Base-by-base conservation (phyloP, 2,797 vertebrate species). In the Lindbergichthys nudifrons region DNA sequence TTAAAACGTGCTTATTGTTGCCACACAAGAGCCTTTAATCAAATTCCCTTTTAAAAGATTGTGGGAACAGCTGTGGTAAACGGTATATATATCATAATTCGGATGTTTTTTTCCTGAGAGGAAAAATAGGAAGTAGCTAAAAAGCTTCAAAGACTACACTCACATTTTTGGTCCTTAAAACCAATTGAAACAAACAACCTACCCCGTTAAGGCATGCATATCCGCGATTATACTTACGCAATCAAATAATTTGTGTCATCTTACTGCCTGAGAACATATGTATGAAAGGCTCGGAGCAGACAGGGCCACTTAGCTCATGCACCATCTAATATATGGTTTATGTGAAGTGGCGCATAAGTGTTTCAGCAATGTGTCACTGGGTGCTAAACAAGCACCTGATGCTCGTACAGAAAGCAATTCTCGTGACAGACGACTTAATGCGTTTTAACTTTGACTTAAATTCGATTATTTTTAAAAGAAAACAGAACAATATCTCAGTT, bases 121-220 rank as follows among this genome's bases (percentile, higher is more conserved):
- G 7, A 64, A 23, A 39, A 73, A 39, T 9, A 36, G 10, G 10
- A 65, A 12, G 53, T 30, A 43, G 16, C 36, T 46, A 16, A 82
- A 71, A 19, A 65, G 16, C 32, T 59, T 67, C 42, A 48, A 64
- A 78, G 46, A 23, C 15, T 2, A 16, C 15, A 47, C 18, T 70
- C 5, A 19, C 53, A 57, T 30, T 36, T 57, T 52, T 62, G 52
- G n/a, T 71, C 26, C n/a, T 73, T 26, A 47, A 59, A 16, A 61
- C 8, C 59, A 77, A 79, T n/a, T 26, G 64, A 79, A 59, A 73
- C 59, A 78, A 77, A 64, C 43, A 50, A 65, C 52, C 59, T 63
- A 18, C 12, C 23, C 26, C 64, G 19, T 62, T 41, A 36, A 23
- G 48, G 45, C 39, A 64, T 7, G 5, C 43, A 61, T 39, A 68